A percentile compares a stretch with the other conserved stretches of the same genome.
Evolutionary conservation across 2,113 vertebrate species (phyloP).

Genomic region (Stictonetta naevosa): DNA sequence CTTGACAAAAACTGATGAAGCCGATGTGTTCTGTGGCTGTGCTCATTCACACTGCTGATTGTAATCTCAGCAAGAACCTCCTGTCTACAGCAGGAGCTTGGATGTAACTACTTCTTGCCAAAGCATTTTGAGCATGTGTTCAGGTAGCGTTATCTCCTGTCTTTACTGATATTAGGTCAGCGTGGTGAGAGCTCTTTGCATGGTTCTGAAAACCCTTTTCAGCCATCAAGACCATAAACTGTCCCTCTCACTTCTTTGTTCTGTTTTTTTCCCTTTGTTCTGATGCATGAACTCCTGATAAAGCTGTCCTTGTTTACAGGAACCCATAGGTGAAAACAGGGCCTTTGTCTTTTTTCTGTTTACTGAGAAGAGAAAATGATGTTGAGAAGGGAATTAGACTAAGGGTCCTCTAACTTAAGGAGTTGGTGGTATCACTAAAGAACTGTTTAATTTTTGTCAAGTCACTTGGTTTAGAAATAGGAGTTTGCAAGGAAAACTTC

Average conservation of each 20-base stretch:
- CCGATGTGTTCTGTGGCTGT: neutral
- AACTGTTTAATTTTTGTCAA: neutral
- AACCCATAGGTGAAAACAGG: neutral
- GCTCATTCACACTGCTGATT: neutral
- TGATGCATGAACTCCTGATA: neutral
- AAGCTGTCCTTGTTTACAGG: neutral
- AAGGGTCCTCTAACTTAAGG: neutral
- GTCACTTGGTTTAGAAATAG: neutral
- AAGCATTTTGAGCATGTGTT: neutral
- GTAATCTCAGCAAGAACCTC: constrained; percentile 32
- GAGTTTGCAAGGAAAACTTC: neutral
- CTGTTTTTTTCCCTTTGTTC: neutral
- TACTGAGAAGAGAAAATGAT: neutral
- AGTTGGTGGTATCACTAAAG: neutral
- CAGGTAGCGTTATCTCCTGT: neutral
- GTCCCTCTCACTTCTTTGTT: neutral
- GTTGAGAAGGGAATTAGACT: neutral
- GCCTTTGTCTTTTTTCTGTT: neutral
- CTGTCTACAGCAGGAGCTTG: constrained; percentile 8
- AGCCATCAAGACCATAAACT: neutral
- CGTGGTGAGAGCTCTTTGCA: neutral
- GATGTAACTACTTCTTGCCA: neutral
- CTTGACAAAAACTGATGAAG: neutral
- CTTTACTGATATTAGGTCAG: neutral
- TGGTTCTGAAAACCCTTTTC: neutral